A percentile compares a stretch with the other conserved stretches of the same genome.
Conservation (phyloP, 2,113 vertebrate species). For the Crotalus tigris region DNA sequence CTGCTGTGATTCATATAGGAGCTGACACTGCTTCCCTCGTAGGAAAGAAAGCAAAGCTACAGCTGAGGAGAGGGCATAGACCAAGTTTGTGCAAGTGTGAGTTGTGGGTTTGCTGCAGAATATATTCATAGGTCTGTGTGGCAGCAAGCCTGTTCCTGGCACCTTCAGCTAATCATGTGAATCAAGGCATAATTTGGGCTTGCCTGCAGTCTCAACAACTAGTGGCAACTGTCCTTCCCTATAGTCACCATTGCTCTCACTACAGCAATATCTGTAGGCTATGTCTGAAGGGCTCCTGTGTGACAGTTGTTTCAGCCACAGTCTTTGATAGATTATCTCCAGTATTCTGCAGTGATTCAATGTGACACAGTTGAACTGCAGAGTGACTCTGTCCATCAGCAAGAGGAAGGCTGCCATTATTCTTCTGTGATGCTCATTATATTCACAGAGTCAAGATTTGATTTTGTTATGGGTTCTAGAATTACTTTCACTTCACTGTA, state of each 20-base stretch:
- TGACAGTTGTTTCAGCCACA: neutral
- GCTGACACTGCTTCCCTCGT: neutral
- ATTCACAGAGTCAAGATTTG: neutral
- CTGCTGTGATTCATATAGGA: constrained; percentile 15
- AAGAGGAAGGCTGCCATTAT: neutral
- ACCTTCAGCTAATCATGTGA: neutral
- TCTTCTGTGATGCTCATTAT: neutral
- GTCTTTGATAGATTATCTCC: neutral
- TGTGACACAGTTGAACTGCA: neutral
- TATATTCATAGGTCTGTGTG: neutral
- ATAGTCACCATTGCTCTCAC: neutral
- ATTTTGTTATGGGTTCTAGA: neutral
- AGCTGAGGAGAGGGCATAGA: accelerated
- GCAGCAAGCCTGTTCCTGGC: neutral
- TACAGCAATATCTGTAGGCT: neutral
- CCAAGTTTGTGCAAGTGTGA: neutral
- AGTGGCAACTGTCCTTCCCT: neutral
- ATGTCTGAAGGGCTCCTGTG: neutral
- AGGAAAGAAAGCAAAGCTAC: neutral
- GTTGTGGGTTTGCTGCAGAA: neutral
- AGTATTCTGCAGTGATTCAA: neutral
- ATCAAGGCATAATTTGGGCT: neutral
- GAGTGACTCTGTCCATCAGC: neutral
- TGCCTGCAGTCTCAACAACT: neutral
- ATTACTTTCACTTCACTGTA: neutral